These are phyloP conservation scores for Myrmecophaga tridactyla DNA, from an alignment of 2,113 vertebrate species.

Conservation along the genomic window DNA sequence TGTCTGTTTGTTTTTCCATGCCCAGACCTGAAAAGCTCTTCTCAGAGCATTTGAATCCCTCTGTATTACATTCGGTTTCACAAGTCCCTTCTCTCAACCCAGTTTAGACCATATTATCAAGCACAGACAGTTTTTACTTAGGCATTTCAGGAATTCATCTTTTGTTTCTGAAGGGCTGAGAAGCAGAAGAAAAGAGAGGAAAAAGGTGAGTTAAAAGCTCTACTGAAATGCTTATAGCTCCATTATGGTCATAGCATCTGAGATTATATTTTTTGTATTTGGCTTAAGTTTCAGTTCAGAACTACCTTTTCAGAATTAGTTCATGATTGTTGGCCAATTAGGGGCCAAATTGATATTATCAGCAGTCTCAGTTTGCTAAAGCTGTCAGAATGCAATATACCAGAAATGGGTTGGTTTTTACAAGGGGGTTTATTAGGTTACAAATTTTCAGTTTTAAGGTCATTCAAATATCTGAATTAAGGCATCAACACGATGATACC, in stretches of 20 bases:
- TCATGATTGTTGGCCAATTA: not conserved
- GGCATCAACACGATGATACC: too few species aligned
- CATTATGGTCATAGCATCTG: not conserved
- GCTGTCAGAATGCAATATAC: too few species aligned
- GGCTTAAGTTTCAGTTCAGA: not conserved
- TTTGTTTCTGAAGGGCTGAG: not conserved
- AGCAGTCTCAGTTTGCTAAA: too few species aligned
- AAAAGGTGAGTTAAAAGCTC: not conserved
- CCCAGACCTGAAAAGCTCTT: not conserved
- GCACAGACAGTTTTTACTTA: not conserved
- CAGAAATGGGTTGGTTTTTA: too few species aligned
- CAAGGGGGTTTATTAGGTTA: too few species aligned
- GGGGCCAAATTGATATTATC: not conserved
- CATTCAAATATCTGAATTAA: too few species aligned
- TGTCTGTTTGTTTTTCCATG: not conserved
- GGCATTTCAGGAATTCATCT: not conserved
- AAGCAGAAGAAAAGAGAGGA: not conserved
- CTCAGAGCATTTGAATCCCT: not conserved
- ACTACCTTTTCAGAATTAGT: not conserved
- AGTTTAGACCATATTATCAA: not conserved
- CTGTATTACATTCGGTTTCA: not conserved
- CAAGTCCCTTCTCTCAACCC: not conserved
- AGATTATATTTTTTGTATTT: not conserved
- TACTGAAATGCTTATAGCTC: not conserved
- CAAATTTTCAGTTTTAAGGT: too few species aligned